A percentile compares a stretch with the other conserved stretches of the same genome.
These are phyloP conservation scores for Diloba caeruleocephala DNA, from an alignment of 2,888 invertebrate genomes.

Conservation along the genomic window DNA sequence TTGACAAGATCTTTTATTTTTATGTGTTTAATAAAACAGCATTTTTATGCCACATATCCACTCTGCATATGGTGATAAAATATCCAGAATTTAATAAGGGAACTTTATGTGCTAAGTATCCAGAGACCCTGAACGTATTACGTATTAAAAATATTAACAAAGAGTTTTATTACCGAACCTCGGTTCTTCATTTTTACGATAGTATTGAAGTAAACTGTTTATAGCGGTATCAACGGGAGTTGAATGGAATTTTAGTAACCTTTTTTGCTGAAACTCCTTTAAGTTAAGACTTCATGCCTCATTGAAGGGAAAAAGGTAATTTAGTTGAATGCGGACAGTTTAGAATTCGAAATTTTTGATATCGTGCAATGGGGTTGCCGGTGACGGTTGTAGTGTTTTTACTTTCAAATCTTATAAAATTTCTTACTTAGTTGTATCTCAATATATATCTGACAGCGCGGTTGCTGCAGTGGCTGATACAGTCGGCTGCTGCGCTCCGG, in stretches of 20 bases:
- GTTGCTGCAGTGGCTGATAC: too few species aligned
- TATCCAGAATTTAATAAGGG: constrained; percentile 44
- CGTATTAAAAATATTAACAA: constrained; percentile 57
- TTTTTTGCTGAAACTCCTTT: constrained; percentile 44
- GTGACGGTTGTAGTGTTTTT: too few species aligned
- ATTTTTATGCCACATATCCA: constrained; percentile 15
- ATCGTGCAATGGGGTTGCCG: not conserved
- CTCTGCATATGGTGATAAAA: constrained; percentile 43
- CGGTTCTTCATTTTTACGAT: constrained; percentile 55
- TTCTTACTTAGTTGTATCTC: too few species aligned
- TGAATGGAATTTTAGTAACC: constrained; percentile 53
- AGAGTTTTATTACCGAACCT: constrained; percentile 50
- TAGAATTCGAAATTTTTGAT: constrained; percentile 10
- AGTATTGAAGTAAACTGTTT: constrained; percentile 56
- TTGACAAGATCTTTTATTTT: constrained; percentile 12
- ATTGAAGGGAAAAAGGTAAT: constrained; percentile 47
- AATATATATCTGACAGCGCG: too few species aligned
- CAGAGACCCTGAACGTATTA: constrained; percentile 42
- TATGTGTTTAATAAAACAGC: constrained; percentile 25
- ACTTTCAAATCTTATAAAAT: too few species aligned
- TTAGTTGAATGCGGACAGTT: constrained; percentile 34
- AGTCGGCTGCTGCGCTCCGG: too few species aligned
- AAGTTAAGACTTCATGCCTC: constrained; percentile 51
- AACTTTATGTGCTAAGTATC: constrained; percentile 39
- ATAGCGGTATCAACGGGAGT: constrained; percentile 49